A percentile compares a stretch with the other conserved stretches of the same genome.
Evolutionary conservation across 2,888 invertebrate species (phyloP).

Genomic region (Gryllus longicercus): DNA sequence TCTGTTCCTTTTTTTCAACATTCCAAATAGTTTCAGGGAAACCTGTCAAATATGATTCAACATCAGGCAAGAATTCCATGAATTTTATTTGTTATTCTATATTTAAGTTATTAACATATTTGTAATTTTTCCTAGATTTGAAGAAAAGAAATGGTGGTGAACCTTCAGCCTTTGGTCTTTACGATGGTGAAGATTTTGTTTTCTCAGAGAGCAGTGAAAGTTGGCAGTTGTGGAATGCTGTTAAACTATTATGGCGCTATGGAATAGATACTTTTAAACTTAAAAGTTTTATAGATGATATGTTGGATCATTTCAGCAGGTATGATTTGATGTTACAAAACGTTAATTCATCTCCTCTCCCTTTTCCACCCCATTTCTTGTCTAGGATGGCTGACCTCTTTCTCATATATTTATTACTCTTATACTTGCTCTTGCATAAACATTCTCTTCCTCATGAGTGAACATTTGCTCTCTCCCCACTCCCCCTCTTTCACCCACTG

Average conservation of each 20-base stretch:
- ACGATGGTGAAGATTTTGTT: slow-evolving; percentile 54
- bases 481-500: no score
- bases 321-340: slow-evolving; percentile 37
- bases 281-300: slow-evolving; percentile 45
- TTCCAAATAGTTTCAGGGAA: no score
- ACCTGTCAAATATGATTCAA: no score
- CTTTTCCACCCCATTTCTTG: not conserved
- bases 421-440: no score
- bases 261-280: slow-evolving; percentile 53
- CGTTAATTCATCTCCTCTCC: slow-evolving; percentile 19
- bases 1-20: no score
- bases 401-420: no score
- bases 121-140: slow-evolving; percentile 43
- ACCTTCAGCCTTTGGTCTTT: slow-evolving; percentile 47
- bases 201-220: slow-evolving; percentile 51
- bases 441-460: no score
- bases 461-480: no score
- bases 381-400: no score
- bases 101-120: not conserved
- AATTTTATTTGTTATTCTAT: no score
- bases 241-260: slow-evolving; percentile 56
- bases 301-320: slow-evolving; percentile 49
- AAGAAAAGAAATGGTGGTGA: slow-evolving; percentile 39
- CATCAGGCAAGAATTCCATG: no score
- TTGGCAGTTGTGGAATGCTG: slow-evolving; percentile 48